Base-by-base conservation (phyloP, 92 coral and sea anemone species). In the Muricea muricata region DNA sequence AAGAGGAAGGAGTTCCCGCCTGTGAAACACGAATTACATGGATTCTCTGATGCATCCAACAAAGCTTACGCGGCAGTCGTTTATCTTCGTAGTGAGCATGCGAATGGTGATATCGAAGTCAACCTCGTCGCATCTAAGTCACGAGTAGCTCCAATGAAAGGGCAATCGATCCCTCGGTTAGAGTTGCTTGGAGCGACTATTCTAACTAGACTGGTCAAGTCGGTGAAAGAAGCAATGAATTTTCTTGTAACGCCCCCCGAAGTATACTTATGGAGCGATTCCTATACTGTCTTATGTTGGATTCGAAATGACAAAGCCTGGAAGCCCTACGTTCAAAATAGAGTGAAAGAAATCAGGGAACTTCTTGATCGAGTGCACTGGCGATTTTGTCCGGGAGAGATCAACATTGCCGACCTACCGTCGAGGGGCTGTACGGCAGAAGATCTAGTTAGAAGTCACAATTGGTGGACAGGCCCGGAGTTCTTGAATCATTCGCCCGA, bases 1-100 rank as follows among this genome's bases (percentile, higher is more conserved):
- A 72, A 5, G 30, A 72, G 33, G 24, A 72, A 15, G 26, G 78
- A 72, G 20, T 29, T 15, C 11, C 28, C 50, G 11, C 78, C 78
- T 8, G 78, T 72, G 78, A 72, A 72, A 15, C 56, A 72, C 28
- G 78, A 72, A 31, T 39, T 72, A 41, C 78, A 72, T 72, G 78
- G 78, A 72, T 39, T 72, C 26, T 39, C 28, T 42, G 78, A 72
- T 24, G 29, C 78, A 72, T 17, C 78, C 54, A 72, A 72, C 55
- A 72, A 72, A 23, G 78, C 78, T 1, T 70, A 33, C 23, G 76
- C 76, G 37, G 76, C 76, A 70, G 31, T 72, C n/a, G 78, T 72
- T 41, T 72, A 72, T 42, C 78, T 39, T 18, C 56, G 78, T 10
- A 72, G 31, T 21, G 56, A 37, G 41, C 78, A 72, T 31, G 78